A percentile compares a stretch with the other conserved stretches of the same genome.
Conservation (phyloP, 1,140 invertebrate genomes). For the Papilio dardanus region DNA sequence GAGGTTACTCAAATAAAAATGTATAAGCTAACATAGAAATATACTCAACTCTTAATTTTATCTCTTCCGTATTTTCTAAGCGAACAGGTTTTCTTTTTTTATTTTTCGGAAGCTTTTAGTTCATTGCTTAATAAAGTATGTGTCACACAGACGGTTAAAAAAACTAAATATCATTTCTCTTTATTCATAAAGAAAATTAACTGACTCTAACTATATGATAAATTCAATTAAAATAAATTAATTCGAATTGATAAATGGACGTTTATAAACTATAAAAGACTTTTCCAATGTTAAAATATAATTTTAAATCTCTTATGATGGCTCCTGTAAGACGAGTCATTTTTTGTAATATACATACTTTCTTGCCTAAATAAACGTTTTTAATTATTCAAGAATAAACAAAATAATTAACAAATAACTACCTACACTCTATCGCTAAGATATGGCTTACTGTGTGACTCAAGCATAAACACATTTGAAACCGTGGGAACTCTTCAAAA, state of each 20-base stretch:
- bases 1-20: slow-evolving; percentile 14
- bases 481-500: not conserved
- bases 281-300: too few species aligned
- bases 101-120: slow-evolving; percentile 9
- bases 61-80: not conserved
- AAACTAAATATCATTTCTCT: too few species aligned
- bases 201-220: too few species aligned
- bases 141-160: not conserved
- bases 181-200: too few species aligned
- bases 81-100: not conserved
- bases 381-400: not conserved
- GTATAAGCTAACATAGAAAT: slow-evolving; percentile 13
- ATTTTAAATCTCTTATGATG: too few species aligned
- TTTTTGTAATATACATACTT: too few species aligned
- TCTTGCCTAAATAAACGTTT: too few species aligned
- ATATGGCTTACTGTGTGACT: not conserved
- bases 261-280: too few species aligned
- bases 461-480: not conserved
- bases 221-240: too few species aligned
- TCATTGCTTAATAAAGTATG: slow-evolving; percentile 5
- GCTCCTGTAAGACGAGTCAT: too few species aligned
- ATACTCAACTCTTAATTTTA: slow-evolving; percentile 21
- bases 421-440: not conserved
- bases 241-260: too few species aligned
- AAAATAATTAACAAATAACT: not conserved